Percentiles rank a stretch among this genome's conserved stretches.
Conservation (phyloP, 30 jellyfish, hydroid and myxozoan genomes). For the Aurelia aurita complex sp. Pacific region DNA sequence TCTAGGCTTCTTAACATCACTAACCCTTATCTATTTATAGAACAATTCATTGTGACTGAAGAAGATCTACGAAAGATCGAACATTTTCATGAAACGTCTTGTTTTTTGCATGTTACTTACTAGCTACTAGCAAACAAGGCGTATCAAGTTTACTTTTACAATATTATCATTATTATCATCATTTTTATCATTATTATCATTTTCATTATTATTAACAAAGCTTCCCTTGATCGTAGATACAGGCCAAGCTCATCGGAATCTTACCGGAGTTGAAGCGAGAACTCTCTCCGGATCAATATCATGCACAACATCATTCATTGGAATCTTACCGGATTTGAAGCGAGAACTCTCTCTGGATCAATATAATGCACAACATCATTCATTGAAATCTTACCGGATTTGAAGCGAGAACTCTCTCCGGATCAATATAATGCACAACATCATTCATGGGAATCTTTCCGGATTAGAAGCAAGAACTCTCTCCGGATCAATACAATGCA, state of each 20-base stretch:
- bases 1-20: too few species aligned
- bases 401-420: constrained; percentile 82
- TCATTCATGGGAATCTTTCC: constrained; percentile 78
- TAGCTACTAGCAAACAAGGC: too few species aligned
- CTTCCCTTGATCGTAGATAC: background rate
- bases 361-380: constrained; percentile 58
- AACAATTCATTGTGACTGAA: too few species aligned
- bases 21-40: too few species aligned
- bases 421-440: constrained; percentile 59
- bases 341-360: constrained; percentile 80
- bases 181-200: too few species aligned
- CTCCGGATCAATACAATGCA: constrained; percentile 70
- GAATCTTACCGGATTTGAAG: constrained; percentile 75
- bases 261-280: constrained; percentile 80
- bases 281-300: constrained; percentile 82
- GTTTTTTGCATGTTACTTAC: too few species aligned
- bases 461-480: constrained; percentile 80
- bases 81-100: too few species aligned
- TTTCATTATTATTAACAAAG: too few species aligned
- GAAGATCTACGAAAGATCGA: too few species aligned
- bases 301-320: constrained; percentile 31
- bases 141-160: too few species aligned
- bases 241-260: background rate
- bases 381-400: constrained; percentile 80
- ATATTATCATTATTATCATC: too few species aligned